Evolutionary conservation across 1,140 invertebrate genomes (phyloP).

Genomic region (Holotrichia oblita): DNA sequence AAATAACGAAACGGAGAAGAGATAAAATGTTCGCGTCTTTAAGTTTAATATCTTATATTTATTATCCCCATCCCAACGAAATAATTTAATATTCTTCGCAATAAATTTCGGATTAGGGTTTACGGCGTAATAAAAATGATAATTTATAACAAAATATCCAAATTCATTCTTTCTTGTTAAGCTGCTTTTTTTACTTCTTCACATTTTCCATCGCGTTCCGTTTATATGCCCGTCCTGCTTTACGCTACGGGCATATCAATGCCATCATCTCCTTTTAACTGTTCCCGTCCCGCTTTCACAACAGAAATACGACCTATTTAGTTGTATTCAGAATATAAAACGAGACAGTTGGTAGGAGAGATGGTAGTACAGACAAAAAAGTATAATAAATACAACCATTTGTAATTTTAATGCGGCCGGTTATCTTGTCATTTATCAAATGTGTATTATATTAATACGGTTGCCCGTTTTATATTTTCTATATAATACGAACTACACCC

Average conservation of each 20-base stretch:
- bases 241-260: background rate
- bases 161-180: conserved; percentile 47
- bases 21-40: conserved; percentile 54
- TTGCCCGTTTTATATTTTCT: background rate
- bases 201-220: conserved; percentile 46
- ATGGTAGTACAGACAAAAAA: background rate
- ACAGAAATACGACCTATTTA: background rate
- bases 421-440: conserved; percentile 50
- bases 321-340: background rate
- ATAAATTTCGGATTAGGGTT: conserved; percentile 61
- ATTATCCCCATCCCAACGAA: conserved; percentile 57
- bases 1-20: conserved; percentile 32
- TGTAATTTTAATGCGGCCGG: conserved; percentile 46
- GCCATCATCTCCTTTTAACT: background rate
- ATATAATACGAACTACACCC: conserved; percentile 23
- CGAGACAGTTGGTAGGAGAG: background rate
- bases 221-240: background rate
- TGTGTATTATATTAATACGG: conserved; percentile 43
- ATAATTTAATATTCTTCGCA: conserved; percentile 60
- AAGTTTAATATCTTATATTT: conserved; percentile 59
- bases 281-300: background rate
- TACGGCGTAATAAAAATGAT: conserved; percentile 60
- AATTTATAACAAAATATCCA: conserved; percentile 61
- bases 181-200: conserved; percentile 43
- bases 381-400: conserved; percentile 47